Percentiles rank a stretch among this genome's conserved stretches.
Evolutionary conservation across 35 echinoderm and acorn worm species (phyloP).

Genomic region (Apostichopus californicus): DNA sequence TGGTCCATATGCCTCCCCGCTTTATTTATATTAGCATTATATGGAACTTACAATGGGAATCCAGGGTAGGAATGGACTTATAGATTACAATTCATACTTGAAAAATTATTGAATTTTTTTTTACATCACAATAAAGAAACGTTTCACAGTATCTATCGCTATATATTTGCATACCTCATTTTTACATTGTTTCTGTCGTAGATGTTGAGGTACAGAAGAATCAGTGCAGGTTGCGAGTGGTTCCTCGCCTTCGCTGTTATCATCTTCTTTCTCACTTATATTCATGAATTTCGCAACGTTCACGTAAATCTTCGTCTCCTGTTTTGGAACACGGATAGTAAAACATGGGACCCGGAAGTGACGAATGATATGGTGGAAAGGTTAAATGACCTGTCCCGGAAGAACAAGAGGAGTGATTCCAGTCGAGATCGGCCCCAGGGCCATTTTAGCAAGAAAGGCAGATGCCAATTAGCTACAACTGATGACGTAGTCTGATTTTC

Average conservation of each 20-base stretch:
- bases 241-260: constrained; percentile 1
- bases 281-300: neutral
- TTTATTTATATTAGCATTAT: too few relatives aligned
- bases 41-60: too few relatives aligned
- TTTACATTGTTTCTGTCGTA: constrained; percentile 1
- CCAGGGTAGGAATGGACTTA: too few relatives aligned
- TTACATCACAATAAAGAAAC: neutral
- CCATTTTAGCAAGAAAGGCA: neutral
- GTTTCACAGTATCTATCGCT: neutral
- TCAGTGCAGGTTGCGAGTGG: constrained; percentile 53
- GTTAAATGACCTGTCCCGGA: neutral
- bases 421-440: neutral
- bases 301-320: neutral
- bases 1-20: too few relatives aligned
- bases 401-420: neutral
- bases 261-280: constrained; percentile 35
- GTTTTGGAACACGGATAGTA: neutral
- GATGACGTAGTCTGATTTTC: neutral
- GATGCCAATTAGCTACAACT: neutral
- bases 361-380: neutral
- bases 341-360: constrained; percentile 30
- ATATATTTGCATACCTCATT: neutral
- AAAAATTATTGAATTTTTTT: neutral
- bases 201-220: constrained; percentile 37
- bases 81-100: neutral